Evolutionary conservation across 2,797 vertebrate species (phyloP), one percentile per base, ranked within the genome.

Genomic region (Oreochromis grahami): DNA sequence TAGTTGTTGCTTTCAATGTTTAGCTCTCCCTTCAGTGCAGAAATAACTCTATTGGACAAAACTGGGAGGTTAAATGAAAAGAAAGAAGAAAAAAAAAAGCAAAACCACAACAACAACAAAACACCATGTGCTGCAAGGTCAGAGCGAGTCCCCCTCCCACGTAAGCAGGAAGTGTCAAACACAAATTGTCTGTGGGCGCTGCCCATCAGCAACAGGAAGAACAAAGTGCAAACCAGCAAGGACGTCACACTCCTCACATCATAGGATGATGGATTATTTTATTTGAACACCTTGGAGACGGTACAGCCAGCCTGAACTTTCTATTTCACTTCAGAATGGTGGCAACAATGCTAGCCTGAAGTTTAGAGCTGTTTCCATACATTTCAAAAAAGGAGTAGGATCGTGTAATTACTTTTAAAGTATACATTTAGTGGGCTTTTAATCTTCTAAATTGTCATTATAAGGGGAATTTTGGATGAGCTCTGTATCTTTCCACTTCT

Each of bases 121-220:
- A 88, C 80, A 78, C 17, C 41, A 74, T 56, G 58, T 84, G 76
- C 68, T 86, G 83, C 88, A 94, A 95, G 93, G 94, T 95, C 92
- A 92, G n/a, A 15, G 79, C 78, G 43, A 89, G 55, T 93, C 90
- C 93, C 89, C 93, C 91, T 92, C 94, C 91, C 89, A 50, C 80
- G 77, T 72, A 86, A 82, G 85, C 93, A 95, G 95, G 94, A 96
- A 96, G 93, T 87, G 91, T 83, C 43, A 77, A 91, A 91, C 90
- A 88, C 91, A 93, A 91, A 87, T 78, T 70, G 90, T 90, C 90
- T 88, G 84, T 78, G 80, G 92, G 88, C 91, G 89, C 88, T 84
- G 93, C 93, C 95, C 93, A 93, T 94, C 89, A 90, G 93, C 94
- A 94, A 95, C 93, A 95, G 95, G 95, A 96, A 94, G 95, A 92